phyloP scores from a whole-genome alignment of 1,140 invertebrate species.

The Pogonus chalceus region DNA sequence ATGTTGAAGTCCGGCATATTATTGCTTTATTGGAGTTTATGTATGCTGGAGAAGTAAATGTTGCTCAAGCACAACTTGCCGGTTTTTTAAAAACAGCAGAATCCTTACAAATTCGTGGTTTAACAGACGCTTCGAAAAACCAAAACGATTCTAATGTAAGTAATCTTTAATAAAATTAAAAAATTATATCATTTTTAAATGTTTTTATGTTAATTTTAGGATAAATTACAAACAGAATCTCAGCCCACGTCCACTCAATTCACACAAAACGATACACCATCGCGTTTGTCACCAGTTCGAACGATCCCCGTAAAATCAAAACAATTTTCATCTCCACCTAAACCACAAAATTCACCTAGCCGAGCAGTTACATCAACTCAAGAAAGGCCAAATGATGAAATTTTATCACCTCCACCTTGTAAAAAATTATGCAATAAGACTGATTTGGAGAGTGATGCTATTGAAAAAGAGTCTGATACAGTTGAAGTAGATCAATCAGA shows the following conservation, averaged over 20 bases:
- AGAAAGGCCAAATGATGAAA: not conserved
- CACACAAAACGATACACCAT: not conserved
- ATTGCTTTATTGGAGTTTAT: slow-evolving; percentile 59
- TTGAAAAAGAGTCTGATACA: not conserved
- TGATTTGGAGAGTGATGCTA: not conserved
- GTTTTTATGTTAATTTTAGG: not conserved
- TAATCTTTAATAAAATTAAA: not conserved
- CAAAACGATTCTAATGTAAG: slow-evolving; percentile 22
- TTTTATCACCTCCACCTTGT: not conserved
- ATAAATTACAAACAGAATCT: not conserved
- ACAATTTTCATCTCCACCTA: not conserved
- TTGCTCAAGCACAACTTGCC: slow-evolving; percentile 58
- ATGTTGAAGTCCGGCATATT: slow-evolving; percentile 57
- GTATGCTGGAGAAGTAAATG: slow-evolving; percentile 67
- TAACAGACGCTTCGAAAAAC: slow-evolving; percentile 45
- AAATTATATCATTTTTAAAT: not conserved
- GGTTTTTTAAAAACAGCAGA: slow-evolving; percentile 61
- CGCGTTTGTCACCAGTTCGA: not conserved
- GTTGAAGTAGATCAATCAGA: not conserved
- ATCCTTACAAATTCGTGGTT: slow-evolving; percentile 57
- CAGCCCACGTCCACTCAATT: not conserved
- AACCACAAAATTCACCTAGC: not conserved
- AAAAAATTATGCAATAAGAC: not conserved
- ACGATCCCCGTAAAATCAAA: not conserved
- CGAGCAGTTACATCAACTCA: not conserved